Evolutionary conservation across 1,140 invertebrate genomes (phyloP).

Genomic region (Lepidostoma basale): DNA sequence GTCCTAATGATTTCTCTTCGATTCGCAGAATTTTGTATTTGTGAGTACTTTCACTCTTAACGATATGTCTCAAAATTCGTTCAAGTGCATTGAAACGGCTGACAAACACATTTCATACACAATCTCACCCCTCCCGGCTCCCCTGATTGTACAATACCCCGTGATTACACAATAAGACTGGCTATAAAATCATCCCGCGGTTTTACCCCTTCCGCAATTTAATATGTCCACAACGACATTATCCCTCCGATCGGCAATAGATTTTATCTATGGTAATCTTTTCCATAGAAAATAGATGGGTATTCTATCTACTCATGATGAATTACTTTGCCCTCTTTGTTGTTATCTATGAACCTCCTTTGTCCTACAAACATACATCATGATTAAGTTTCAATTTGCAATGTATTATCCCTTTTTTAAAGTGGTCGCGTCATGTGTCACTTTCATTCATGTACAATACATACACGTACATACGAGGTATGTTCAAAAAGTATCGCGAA

Average conservation of each 20-base stretch:
- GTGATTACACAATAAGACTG: conserved; percentile 40
- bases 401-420: conserved; percentile 12
- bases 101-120: not conserved
- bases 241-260: not conserved
- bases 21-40: no score
- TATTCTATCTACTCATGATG: conserved; percentile 3
- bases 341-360: not conserved
- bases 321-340: conserved; percentile 9
- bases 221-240: no score
- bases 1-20: not conserved
- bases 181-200: conserved; percentile 13
- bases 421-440: not conserved
- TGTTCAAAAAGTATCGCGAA: no score
- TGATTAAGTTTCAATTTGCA: conserved; percentile 12
- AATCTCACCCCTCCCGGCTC: conserved; percentile 7
- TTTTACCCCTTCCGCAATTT: not conserved
- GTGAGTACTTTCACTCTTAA: conserved; percentile 4
- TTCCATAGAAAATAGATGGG: conserved; percentile 14
- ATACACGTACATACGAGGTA: no score
- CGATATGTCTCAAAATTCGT: conserved; percentile 1
- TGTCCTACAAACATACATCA: not conserved
- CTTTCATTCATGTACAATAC: no score
- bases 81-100: not conserved
- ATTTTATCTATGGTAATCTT: conserved; percentile 18
- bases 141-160: conserved; percentile 41